These are phyloP conservation scores for Paguma larvata DNA, from an alignment of 2,797 vertebrate genomes.

Conservation along the genomic window DNA sequence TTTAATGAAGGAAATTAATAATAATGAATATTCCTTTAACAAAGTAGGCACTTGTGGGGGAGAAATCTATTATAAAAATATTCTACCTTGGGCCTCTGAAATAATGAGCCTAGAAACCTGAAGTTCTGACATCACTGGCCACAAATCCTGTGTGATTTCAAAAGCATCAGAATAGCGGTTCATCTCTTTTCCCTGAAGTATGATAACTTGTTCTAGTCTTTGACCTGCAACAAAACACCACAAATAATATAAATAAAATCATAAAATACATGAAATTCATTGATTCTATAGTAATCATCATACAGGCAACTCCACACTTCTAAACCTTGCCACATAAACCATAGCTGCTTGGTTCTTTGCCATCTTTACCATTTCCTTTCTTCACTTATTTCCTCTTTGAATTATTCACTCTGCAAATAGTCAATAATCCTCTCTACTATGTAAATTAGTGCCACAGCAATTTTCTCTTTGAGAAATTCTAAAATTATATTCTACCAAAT, in stretches of 20 bases:
- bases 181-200: constrained; percentile 8
- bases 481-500: background rate
- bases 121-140: background rate
- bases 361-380: background rate
- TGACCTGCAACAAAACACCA: constrained; percentile 55
- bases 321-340: background rate
- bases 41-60: background rate
- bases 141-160: background rate
- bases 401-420: background rate
- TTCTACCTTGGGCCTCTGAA: background rate
- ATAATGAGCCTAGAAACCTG: background rate
- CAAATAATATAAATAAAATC: background rate
- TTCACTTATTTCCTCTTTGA: background rate
- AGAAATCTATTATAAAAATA: background rate
- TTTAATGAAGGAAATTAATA: background rate
- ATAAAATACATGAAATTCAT: background rate
- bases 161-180: background rate
- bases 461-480: background rate
- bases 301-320: background rate
- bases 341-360: background rate
- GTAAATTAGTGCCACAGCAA: background rate
- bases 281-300: background rate
- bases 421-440: background rate
- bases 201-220: background rate
- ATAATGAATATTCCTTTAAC: background rate